phyloP scores from a whole-genome alignment of 2,797 vertebrate species.

The Dromococcyx pavoninus region DNA sequence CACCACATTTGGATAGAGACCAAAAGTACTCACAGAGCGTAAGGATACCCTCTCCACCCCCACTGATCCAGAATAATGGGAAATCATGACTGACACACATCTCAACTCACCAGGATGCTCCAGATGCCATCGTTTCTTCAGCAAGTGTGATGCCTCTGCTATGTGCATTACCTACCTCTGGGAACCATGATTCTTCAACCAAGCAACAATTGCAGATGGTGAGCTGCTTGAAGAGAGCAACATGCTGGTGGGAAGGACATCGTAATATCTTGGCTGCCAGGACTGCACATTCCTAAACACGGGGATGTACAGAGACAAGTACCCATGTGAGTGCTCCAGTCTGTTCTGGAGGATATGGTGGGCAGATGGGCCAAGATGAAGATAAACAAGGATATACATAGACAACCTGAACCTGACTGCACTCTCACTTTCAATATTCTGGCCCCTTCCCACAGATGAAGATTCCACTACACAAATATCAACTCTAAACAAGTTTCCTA shows the following conservation, averaged over 20 bases:
- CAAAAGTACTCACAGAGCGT: background rate
- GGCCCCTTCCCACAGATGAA: background rate
- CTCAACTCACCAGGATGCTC: background rate
- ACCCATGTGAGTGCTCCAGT: background rate
- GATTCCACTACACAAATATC: background rate
- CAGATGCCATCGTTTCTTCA: accelerated
- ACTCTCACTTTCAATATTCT: background rate
- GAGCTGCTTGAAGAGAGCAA: background rate
- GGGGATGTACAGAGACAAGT: background rate
- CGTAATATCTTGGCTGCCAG: background rate
- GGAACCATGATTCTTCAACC: background rate
- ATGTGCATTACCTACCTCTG: background rate
- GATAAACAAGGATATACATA: background rate
- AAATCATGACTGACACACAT: background rate
- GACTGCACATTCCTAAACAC: background rate
- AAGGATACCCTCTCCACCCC: background rate
- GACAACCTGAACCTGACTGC: background rate
- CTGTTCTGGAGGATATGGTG: background rate
- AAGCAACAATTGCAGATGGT: background rate
- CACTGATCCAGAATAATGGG: background rate
- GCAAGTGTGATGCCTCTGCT: background rate
- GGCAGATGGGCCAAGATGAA: background rate
- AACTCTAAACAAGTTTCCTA: background rate
- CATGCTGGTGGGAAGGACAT: background rate
- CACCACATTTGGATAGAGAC: background rate